Evolutionary conservation across 2,888 invertebrate species (phyloP), one percentile per base, ranked within the genome.

Genomic region (Palloptera scutellata): DNA sequence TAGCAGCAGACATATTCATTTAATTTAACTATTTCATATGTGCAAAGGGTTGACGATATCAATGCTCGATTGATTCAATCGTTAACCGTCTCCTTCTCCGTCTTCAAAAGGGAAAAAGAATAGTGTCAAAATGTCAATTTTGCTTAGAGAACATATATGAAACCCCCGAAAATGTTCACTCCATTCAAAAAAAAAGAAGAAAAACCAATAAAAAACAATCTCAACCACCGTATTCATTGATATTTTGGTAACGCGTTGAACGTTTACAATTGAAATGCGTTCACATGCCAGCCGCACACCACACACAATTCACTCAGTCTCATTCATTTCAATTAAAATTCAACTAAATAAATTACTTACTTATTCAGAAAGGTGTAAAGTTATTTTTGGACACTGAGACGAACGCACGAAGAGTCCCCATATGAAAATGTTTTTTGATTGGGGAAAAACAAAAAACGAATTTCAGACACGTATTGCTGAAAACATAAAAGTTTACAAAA

Each of bases 401-500:
- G 13, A 11, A 30, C 3, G 6, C 6, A 4, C 30, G 30, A 30
- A 30, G 30, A 30, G 30, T 30, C 30, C 2, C 30, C 2, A 30
- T 30, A n/a, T n/a, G n/a, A n/a, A n/a, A n/a, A n/a, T n/a, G n/a
- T n/a, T 45, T 45, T 13, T 1, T 1, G 1, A 12, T 45, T 45
- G 1, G 1, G 11, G 45, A 8, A 15, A 13, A 4, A 48, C 48
- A 15, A 13, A n/a, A n/a, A 15, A 48, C 40, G 57, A 60, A 72
- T 71, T 76, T 77, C 68, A 74, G 64, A 74, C 81, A 81, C 80
- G 80, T 80, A 81, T 75, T 67, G 52, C 52, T 75, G 66, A 68
- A 73, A 76, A 77, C 79, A 80, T 80, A 79, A 79, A 81, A 79
- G 69, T 78, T 77, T 73, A 76, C 77, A 74, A 78, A 48, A n/a